Conservation (phyloP, 1,140 invertebrate species). For the Drosophila willistoni region DNA sequence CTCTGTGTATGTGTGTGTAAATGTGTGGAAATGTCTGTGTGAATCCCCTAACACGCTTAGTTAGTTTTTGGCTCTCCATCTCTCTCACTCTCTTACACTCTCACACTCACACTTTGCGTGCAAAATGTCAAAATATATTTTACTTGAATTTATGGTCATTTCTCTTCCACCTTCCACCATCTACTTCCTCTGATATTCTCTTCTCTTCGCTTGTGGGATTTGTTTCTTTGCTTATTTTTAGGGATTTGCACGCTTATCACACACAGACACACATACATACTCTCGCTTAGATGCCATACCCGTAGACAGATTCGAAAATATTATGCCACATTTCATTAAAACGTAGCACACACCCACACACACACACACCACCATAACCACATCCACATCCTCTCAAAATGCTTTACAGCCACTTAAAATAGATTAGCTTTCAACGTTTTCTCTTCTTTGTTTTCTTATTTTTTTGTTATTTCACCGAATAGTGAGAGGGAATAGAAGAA, state of each 20-base stretch:
- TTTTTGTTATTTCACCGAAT: neutral
- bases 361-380: slow-evolving; percentile 8
- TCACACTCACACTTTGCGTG: slow-evolving; percentile 65
- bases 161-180: slow-evolving; percentile 44
- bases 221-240: slow-evolving; percentile 71
- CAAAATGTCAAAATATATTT: slow-evolving; percentile 82
- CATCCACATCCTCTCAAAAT: slow-evolving; percentile 38
- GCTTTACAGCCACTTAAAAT: slow-evolving; percentile 76
- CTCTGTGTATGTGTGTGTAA: slow-evolving; percentile 27
- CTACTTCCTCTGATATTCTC: slow-evolving; percentile 28
- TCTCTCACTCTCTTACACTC: slow-evolving; percentile 27
- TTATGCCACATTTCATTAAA: slow-evolving; percentile 78
- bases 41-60: slow-evolving; percentile 60
- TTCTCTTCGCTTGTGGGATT: slow-evolving; percentile 37
- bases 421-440: slow-evolving; percentile 73
- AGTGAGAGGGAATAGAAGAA: slow-evolving; percentile 6
- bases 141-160: slow-evolving; percentile 80
- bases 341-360: slow-evolving; percentile 25
- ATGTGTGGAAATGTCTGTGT: slow-evolving; percentile 25
- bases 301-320: slow-evolving; percentile 63
- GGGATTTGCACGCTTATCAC: slow-evolving; percentile 77
- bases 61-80: slow-evolving; percentile 44
- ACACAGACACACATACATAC: slow-evolving; percentile 38
- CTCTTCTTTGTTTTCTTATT: slow-evolving; percentile 30
- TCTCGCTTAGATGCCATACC: slow-evolving; percentile 11